Conservation (phyloP, 2,797 vertebrate species). For the Aulostomus chinensis region DNA sequence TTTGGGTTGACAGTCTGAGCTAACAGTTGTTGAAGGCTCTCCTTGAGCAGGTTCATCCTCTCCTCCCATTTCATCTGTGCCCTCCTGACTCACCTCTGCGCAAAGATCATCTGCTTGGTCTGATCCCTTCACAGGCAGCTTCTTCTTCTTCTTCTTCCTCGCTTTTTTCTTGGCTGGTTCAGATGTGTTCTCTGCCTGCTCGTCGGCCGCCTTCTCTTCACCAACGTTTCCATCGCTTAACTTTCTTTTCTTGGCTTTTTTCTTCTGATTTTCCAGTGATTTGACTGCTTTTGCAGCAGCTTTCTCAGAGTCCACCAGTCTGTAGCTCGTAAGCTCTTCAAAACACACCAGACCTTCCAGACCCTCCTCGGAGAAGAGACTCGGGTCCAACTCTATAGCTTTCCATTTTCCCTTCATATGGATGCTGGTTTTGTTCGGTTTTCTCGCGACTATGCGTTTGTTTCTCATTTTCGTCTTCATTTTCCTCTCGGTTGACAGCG, state of each 20-base stretch:
- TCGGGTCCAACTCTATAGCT: slow-evolving; percentile 85
- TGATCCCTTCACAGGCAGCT: slow-evolving; percentile 11
- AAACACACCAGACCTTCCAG: slow-evolving; percentile 89
- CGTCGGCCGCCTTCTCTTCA: neutral
- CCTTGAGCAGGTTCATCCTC: slow-evolving; percentile 11
- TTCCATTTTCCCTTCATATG: slow-evolving; percentile 88
- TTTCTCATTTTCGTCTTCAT: slow-evolving; percentile 78
- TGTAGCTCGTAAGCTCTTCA: slow-evolving; percentile 92
- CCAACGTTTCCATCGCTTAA: slow-evolving; percentile 11
- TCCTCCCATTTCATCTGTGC: slow-evolving; percentile 8
- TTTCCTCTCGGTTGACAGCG: slow-evolving; percentile 28
- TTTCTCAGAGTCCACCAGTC: slow-evolving; percentile 80
- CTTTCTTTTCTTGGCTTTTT: slow-evolving; percentile 60
- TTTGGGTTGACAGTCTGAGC: slow-evolving; percentile 9
- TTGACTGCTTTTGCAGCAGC: slow-evolving; percentile 22
- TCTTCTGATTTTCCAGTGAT: slow-evolving; percentile 35
- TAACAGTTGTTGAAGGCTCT: neutral
- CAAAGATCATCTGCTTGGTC: neutral
- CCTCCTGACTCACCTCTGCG: slow-evolving; percentile 12
- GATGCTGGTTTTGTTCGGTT: slow-evolving; percentile 77
- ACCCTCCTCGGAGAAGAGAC: slow-evolving; percentile 86
- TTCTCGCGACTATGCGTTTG: slow-evolving; percentile 29
- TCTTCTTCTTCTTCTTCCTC: slow-evolving; percentile 64
- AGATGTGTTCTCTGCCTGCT: slow-evolving; percentile 8
- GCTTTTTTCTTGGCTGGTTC: slow-evolving; percentile 52